Evolutionary conservation across 2,888 invertebrate genomes (phyloP), one percentile per base, ranked within the genome.

Genomic region (Athripsodes cinereus): DNA sequence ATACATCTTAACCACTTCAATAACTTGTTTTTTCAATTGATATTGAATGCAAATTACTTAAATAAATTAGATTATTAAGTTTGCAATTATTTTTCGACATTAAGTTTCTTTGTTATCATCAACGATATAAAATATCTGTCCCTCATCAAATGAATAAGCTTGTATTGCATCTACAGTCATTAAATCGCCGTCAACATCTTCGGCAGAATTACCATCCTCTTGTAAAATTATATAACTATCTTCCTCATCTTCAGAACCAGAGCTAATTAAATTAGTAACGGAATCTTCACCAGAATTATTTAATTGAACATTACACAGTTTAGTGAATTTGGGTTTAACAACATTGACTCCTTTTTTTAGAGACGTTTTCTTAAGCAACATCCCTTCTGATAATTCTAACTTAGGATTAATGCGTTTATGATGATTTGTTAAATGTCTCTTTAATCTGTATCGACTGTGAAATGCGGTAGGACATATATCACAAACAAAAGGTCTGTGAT

Each of bases 401-500:
- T n/a, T n/a, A n/a, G n/a, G n/a, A n/a, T n/a, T n/a, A n/a, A n/a
- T 26, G 10, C 10, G 26, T 31, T 40, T 53, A 44, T 44, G 63
- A 55, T 72, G 71, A 26, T 67, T 69, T 56, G 69, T 68, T 16
- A 65, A 51, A 50, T 72, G 72, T 48, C 70, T 67, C 11, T 66
- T 66, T 16, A 73, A 63, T 61, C 72, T 72, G 16, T 68, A 68
- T 55, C 68, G 69, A 0, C 71, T 67, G 26, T 69, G 68, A 56
- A 72, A 72, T 2, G 66, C 66, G 61, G 72, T 72, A 2, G 63
- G 62, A 56, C 71, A 72, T 11, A 68, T 56, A 2, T 64, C 61
- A 58, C 73, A 73, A 10, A 65, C 57, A 55, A 67, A 71, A 1
- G 72, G 71, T 55, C 67, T 67, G 55, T 69, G 69, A 1, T 71